Base-by-base conservation (phyloP, 1,140 invertebrate species). In the Homalodisca vitripennis region DNA sequence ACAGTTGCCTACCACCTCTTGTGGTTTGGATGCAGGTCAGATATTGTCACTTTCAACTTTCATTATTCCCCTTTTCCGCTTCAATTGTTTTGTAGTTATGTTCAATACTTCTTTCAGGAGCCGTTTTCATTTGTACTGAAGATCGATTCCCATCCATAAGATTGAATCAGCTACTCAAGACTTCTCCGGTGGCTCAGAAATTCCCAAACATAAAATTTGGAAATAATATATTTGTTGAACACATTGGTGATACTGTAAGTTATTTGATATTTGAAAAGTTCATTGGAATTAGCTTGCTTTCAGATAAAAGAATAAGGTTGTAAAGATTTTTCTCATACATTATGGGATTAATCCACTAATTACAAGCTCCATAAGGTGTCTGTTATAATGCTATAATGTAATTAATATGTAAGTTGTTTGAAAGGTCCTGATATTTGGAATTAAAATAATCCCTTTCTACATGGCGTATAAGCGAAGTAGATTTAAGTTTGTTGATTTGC, bases 51-150 rank as follows among this genome's bases (percentile, higher is more conserved):
- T n/a, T n/a, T n/a, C n/a, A n/a, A n/a, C n/a, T n/a, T n/a, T n/a
- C n/a, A n/a, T n/a, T n/a, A n/a, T n/a, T n/a, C n/a, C n/a, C n/a
- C n/a, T n/a, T n/a, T n/a, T n/a, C n/a, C n/a, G n/a, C n/a, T n/a
- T n/a, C n/a, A n/a, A n/a, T n/a, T n/a, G n/a, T n/a, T n/a, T n/a
- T n/a, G n/a, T n/a, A n/a, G n/a, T n/a, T n/a, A n/a, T n/a, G n/a
- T n/a, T n/a, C n/a, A n/a, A n/a, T n/a, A n/a, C n/a, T n/a, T n/a
- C 6, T 66, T 66, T 53, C 53, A 74, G 90, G 87, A 67, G 88
- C 85, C 6, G 83, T 89, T 22, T 93, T 89, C 73, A 88, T 94
- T 70, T 89, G 86, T 73, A 93, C 92, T 1, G 91, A 93, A 80
- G 85, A 87, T 79, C 77, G 75, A 20, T 93, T 93, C 81, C 91